phyloP scores from a whole-genome alignment of 2,797 vertebrate genomes.

The Tinamus major region DNA sequence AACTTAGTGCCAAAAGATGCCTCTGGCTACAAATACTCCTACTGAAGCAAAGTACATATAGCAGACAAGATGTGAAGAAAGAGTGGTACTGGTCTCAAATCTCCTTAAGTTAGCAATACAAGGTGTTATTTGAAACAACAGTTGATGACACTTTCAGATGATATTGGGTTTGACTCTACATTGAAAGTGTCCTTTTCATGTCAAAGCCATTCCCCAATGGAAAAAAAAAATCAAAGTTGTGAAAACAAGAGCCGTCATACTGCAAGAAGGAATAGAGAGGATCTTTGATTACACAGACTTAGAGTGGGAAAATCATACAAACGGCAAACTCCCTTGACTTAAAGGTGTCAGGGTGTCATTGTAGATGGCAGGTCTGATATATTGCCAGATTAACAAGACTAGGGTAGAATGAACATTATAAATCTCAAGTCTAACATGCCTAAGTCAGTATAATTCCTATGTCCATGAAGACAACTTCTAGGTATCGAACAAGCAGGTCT shows the following conservation, averaged over 20 bases:
- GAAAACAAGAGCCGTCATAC: neutral
- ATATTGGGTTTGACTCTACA: neutral
- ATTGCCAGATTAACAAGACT: slow-evolving; percentile 9
- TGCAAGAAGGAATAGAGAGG: neutral
- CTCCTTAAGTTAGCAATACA: neutral
- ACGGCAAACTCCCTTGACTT: neutral
- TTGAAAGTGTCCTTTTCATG: neutral
- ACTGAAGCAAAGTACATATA: neutral
- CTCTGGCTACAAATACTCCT: neutral
- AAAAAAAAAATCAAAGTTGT: neutral
- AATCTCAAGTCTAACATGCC: slow-evolving; percentile 9
- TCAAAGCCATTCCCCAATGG: neutral
- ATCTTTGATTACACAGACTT: neutral
- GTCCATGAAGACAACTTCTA: neutral
- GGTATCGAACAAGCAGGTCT: neutral
- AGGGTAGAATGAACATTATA: neutral
- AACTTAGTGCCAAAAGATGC: neutral
- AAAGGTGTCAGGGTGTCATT: neutral
- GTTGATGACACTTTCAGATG: neutral
- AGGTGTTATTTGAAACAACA: neutral
- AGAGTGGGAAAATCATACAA: neutral
- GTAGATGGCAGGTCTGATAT: neutral
- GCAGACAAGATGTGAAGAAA: neutral
- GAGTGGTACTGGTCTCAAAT: neutral
- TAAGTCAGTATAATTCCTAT: slow-evolving; percentile 3